These are phyloP conservation scores for Micropterix aruncella DNA, from an alignment of 2,888 invertebrate genomes.

Conservation along the genomic window DNA sequence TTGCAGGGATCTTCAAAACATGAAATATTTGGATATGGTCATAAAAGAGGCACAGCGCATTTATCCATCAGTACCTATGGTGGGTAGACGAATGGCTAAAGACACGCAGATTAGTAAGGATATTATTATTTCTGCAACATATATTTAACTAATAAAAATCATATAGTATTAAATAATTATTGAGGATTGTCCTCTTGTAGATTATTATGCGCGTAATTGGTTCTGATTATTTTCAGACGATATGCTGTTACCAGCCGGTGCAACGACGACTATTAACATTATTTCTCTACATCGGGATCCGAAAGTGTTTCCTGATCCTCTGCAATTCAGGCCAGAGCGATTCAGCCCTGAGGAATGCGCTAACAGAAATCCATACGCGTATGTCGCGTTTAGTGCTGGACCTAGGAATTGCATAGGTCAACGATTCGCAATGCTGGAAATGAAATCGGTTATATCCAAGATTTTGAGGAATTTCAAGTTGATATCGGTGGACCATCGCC, in stretches of 20 bases:
- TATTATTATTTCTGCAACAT: no score
- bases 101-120: conserved; percentile 9
- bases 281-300: conserved; percentile 10
- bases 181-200: no score
- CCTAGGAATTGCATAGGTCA: conserved; percentile 12
- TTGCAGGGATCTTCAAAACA: conserved; percentile 10
- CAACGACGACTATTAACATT: conserved; percentile 6
- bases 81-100: conserved; percentile 9
- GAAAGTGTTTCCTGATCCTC: conserved; percentile 10
- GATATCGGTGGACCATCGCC: neutral
- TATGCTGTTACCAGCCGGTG: conserved; percentile 6
- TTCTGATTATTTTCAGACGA: no score
- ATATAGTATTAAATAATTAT: no score
- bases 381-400: conserved; percentile 12
- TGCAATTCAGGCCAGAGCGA: conserved; percentile 12
- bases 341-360: conserved; percentile 9
- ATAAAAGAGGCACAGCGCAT: conserved; percentile 10
- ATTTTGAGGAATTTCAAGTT: neutral
- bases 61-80: conserved; percentile 12
- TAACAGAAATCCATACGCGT: conserved; percentile 9
- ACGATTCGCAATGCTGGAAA: neutral
- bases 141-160: no score
- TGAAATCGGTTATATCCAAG: neutral
- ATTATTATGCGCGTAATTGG: no score
- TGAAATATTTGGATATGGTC: conserved; percentile 11